These are phyloP conservation scores for Drosophila dives DNA, from an alignment of 2,888 invertebrate species.

Conservation along the genomic window DNA sequence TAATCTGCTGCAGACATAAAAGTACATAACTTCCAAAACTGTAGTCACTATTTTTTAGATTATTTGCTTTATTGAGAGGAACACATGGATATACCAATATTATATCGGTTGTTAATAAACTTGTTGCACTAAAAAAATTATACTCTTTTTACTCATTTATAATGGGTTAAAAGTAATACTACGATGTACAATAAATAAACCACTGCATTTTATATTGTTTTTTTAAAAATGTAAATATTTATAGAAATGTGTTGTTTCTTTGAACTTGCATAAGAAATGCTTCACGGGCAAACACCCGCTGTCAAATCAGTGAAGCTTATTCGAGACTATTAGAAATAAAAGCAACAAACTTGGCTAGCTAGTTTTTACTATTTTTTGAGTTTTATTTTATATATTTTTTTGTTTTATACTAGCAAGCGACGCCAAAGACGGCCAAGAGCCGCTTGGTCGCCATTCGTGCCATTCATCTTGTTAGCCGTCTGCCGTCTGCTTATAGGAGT, in stretches of 20 bases:
- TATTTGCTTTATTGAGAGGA: not conserved
- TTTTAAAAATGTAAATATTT: not conserved
- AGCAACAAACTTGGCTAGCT: slow-evolving; percentile 20
- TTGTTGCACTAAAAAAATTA: not conserved
- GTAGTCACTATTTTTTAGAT: not conserved
- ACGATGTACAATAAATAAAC: not conserved
- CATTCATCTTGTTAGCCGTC: slow-evolving; percentile 80
- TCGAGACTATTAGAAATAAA: slow-evolving; percentile 7
- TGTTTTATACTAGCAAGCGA: slow-evolving; percentile 60
- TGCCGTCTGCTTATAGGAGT: slow-evolving; percentile 66
- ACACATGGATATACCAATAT: not conserved
- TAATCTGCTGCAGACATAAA: not conserved
- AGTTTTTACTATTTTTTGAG: slow-evolving; percentile 24
- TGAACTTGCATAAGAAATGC: not conserved
- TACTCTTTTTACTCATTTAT: not conserved
- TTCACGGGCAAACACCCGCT: not conserved
- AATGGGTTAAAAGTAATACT: not conserved
- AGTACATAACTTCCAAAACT: fast-evolving
- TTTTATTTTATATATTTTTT: not conserved
- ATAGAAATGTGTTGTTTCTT: not conserved
- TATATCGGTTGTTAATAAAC: not conserved
- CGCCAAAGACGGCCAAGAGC: slow-evolving; percentile 63
- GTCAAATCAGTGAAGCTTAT: not conserved
- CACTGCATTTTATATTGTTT: not conserved
- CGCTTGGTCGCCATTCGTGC: slow-evolving; percentile 80